Evolutionary conservation across 92 coral and sea anemone genomes (phyloP).

Genomic region (Paramuricea clavata): DNA sequence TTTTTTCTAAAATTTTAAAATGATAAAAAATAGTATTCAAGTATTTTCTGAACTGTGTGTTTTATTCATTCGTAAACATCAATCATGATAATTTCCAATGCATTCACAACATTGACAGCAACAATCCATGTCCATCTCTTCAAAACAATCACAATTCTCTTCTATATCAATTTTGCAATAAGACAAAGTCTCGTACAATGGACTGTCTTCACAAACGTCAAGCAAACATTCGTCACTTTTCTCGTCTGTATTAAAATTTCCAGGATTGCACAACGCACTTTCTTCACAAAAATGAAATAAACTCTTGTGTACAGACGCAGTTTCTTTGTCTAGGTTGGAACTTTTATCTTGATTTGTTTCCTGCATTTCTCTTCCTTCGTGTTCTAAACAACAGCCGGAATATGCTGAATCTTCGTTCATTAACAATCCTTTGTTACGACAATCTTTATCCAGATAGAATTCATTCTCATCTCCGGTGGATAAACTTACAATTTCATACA

Average conservation of each 20-base stretch:
- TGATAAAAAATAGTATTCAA: no score
- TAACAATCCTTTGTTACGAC: background rate
- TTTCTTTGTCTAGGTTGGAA: background rate
- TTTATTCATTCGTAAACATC: background rate
- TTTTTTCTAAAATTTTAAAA: no score
- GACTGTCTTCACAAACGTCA: background rate
- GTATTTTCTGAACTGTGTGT: background rate
- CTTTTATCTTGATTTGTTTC: background rate
- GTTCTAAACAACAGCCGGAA: background rate
- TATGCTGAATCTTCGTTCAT: background rate
- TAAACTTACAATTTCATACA: background rate
- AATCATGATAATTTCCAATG: background rate
- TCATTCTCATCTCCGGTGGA: background rate
- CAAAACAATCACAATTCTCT: background rate
- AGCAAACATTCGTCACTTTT: background rate
- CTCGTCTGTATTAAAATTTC: background rate
- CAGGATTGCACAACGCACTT: background rate
- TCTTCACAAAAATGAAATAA: no score
- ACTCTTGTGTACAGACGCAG: background rate
- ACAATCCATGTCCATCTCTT: background rate
- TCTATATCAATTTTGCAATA: background rate
- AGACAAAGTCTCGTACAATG: background rate
- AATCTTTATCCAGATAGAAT: background rate
- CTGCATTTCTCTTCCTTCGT: background rate
- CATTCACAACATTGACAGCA: background rate